Percentiles rank a stretch among this genome's conserved stretches.
These are phyloP conservation scores for Andricus curvator DNA, from an alignment of 2,888 invertebrate species.

Conservation along the genomic window DNA sequence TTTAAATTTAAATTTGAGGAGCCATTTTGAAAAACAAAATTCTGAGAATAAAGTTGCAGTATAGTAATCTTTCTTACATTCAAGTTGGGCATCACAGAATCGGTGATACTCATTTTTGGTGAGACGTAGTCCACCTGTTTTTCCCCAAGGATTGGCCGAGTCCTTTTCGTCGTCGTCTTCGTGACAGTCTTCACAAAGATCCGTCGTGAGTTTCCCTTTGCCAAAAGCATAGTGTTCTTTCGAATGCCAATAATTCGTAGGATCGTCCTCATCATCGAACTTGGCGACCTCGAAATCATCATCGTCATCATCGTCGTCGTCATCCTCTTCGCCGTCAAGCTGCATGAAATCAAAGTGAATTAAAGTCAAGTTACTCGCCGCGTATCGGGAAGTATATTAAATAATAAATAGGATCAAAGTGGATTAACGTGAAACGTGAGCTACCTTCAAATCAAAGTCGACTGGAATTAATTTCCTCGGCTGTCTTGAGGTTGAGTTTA, in stretches of 20 bases:
- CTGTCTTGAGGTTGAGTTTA: slow-evolving; percentile 42
- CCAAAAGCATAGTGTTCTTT: slow-evolving; percentile 60
- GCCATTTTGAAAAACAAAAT: too few relatives aligned
- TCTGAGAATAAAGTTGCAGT: too few relatives aligned
- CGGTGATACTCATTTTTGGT: slow-evolving; percentile 89
- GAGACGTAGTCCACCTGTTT: slow-evolving; percentile 74
- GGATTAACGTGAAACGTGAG: slow-evolving; percentile 22
- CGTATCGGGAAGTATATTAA: not conserved
- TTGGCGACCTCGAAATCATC: slow-evolving; percentile 69
- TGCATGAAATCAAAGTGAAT: slow-evolving; percentile 46
- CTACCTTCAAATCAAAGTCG: slow-evolving; percentile 73
- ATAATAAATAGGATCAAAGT: slow-evolving; percentile 9
- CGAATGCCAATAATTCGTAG: slow-evolving; percentile 63
- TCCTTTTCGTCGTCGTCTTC: slow-evolving; percentile 69
- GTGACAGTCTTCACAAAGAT: slow-evolving; percentile 65
- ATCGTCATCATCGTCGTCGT: slow-evolving; percentile 79
- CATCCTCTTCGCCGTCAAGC: slow-evolving; percentile 77
- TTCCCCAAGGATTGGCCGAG: slow-evolving; percentile 77
- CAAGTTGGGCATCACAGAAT: slow-evolving; percentile 88
- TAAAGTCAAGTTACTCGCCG: not conserved
- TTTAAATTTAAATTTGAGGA: too few relatives aligned
- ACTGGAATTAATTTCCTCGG: slow-evolving; percentile 72
- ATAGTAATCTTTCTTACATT: slow-evolving; percentile 81
- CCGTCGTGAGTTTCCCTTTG: slow-evolving; percentile 49
- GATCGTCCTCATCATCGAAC: slow-evolving; percentile 68